Evolutionary conservation across 2,888 invertebrate genomes (phyloP), one percentile per base, ranked within the genome.

Genomic region (Cloeon dipterum): DNA sequence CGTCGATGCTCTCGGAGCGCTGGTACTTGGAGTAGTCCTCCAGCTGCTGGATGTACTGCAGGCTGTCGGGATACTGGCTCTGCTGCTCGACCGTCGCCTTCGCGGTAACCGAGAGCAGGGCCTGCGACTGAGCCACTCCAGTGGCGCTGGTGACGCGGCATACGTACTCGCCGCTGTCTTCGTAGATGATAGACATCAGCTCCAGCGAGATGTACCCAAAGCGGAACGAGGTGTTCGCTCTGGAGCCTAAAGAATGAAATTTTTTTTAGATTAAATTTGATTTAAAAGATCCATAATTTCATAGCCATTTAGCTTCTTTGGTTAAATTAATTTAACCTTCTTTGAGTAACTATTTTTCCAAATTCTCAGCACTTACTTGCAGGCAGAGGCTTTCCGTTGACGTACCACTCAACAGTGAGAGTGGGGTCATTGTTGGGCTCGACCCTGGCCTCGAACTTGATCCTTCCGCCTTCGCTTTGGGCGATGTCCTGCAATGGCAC

Each of bases 181-280:
- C 74, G 43, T 72, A 61, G 46, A 79, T 74, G 40, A 88, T 69
- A 60, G 82, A 81, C 48, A 91, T 69, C 53, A 93, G 68, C 55
- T 91, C 89, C 47, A 93, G 66, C 46, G 91, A 83, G 50, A 96
- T 91, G 55, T 89, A 96, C 49, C 98, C 96, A 62, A 98, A 96
- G 55, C 93, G 83, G 64, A 93, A 88, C 52, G 88, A 76, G 44
- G 86, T 81, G 51, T 88, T 89, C 54, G 85, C 83, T 53, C 96
- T 74, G 46, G 93, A 91, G 64, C 93, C 94, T 91, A 49, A 16
- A n/a, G n/a, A n/a, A n/a, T n/a, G n/a, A 48, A 46, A 34, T 34
- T 32, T 26, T 21, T 5, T 39, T 33, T n/a, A n/a, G n/a, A n/a
- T n/a, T n/a, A n/a, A n/a, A n/a, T n/a, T n/a, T n/a, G n/a, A n/a